Evolutionary conservation across 2,797 vertebrate genomes (phyloP).

Genomic region (Labroides dimidiatus): DNA sequence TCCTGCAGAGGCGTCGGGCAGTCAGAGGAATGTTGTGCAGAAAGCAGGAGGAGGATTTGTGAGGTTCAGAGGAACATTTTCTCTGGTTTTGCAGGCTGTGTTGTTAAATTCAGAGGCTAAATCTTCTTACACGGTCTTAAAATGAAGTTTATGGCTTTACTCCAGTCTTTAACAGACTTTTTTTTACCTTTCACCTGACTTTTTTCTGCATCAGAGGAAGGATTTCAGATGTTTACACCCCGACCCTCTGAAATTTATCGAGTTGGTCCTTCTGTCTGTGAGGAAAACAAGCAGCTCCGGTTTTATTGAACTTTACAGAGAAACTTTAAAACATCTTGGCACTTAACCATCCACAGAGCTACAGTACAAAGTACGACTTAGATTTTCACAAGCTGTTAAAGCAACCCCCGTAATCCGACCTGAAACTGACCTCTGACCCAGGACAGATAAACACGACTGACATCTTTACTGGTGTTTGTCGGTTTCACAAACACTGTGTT

Average conservation of each 20-base stretch:
- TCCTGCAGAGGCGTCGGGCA: background rate
- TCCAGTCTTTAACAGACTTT: too few species aligned
- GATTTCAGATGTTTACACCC: background rate
- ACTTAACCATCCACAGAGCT: background rate
- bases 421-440: background rate
- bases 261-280: too few species aligned
- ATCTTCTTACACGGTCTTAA: too few species aligned
- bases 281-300: background rate
- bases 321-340: background rate
- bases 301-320: background rate
- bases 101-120: background rate
- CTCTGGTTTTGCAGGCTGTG: background rate
- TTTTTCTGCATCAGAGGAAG: background rate
- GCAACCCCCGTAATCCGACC: background rate
- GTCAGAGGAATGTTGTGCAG: background rate
- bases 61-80: background rate
- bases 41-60: background rate
- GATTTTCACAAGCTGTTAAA: background rate
- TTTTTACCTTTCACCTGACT: background rate
- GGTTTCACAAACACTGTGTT: too few species aligned
- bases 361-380: background rate
- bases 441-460: too few species aligned
- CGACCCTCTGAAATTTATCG: background rate
- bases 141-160: too few species aligned
- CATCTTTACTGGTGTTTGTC: too few species aligned